phyloP scores from a whole-genome alignment of 2,888 invertebrate species.

The Rugalucina vietnamica region DNA sequence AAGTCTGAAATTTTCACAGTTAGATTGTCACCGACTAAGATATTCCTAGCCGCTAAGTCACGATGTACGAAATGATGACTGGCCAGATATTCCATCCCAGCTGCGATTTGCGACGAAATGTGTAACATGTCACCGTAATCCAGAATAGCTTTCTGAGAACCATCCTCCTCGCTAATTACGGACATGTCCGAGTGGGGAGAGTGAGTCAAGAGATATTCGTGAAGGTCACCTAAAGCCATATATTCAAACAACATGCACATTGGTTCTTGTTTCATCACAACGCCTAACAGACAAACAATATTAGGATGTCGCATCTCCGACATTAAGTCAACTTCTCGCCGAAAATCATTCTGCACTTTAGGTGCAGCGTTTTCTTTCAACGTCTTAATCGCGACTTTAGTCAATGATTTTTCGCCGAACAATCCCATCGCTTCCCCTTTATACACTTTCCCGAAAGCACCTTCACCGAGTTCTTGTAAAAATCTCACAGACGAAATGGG shows the following conservation, averaged over 20 bases:
- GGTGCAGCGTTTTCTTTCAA: slow-evolving; percentile 96
- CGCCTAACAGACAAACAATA: slow-evolving; percentile 97
- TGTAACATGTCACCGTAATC: slow-evolving; percentile 90
- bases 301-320: slow-evolving; percentile 97
- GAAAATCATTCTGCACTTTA: slow-evolving; percentile 96
- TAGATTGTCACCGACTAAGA: slow-evolving; percentile 96
- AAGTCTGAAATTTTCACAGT: slow-evolving; percentile 99
- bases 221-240: slow-evolving; percentile 97
- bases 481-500: slow-evolving; percentile 89
- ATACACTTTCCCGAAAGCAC: slow-evolving; percentile 99
- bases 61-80: slow-evolving; percentile 97
- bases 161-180: slow-evolving; percentile 86
- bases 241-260: slow-evolving; percentile 98
- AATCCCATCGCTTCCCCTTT: slow-evolving; percentile 92
- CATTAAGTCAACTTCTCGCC: slow-evolving; percentile 96
- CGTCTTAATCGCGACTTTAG: slow-evolving; percentile 96
- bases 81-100: slow-evolving; percentile 86
- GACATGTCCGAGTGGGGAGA: slow-evolving; percentile 89
- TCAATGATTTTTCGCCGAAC: slow-evolving; percentile 82
- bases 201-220: slow-evolving; percentile 96
- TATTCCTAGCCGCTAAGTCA: slow-evolving; percentile 97
- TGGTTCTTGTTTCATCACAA: slow-evolving; percentile 93
- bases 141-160: slow-evolving; percentile 86
- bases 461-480: slow-evolving; percentile 82
- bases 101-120: slow-evolving; percentile 88